These are phyloP conservation scores for Panonychus citri DNA, from an alignment of 1,140 invertebrate species.

Conservation along the genomic window DNA sequence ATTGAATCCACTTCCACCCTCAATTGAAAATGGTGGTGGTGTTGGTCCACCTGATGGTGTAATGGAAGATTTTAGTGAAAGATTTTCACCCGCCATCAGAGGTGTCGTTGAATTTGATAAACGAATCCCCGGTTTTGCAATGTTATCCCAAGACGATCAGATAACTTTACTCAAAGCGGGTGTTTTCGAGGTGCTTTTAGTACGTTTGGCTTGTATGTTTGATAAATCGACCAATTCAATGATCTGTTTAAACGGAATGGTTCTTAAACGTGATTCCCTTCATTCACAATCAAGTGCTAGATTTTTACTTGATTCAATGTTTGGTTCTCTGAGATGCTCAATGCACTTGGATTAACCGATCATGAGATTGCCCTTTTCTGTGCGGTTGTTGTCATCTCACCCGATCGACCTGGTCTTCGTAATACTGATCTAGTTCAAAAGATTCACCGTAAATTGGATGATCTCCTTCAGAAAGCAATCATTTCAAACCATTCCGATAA, in stretches of 20 bases:
- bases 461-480: constrained; percentile 60
- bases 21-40: constrained; percentile 31
- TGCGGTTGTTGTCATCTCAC: constrained; percentile 76
- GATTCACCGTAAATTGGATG: constrained; percentile 66
- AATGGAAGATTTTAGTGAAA: constrained; percentile 64
- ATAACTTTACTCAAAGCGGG: constrained; percentile 76
- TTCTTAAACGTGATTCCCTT: constrained; percentile 65
- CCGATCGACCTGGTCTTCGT: constrained; percentile 67
- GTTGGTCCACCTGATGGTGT: constrained; percentile 23
- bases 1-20: constrained; percentile 54
- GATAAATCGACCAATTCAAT: constrained; percentile 54
- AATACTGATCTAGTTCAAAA: constrained; percentile 74
- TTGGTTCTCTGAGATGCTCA: constrained; percentile 85
- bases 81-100: constrained; percentile 81
- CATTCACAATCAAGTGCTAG: constrained; percentile 62
- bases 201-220: constrained; percentile 79
- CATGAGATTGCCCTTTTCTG: constrained; percentile 81
- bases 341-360: constrained; percentile 63
- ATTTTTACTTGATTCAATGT: constrained; percentile 86
- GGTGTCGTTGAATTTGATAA: constrained; percentile 95
- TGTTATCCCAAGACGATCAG: constrained; percentile 84
- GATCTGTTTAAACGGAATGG: constrained; percentile 73
- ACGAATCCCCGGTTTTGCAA: constrained; percentile 79
- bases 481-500: constrained; percentile 40
- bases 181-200: constrained; percentile 76